Base-by-base conservation (phyloP, 2,888 invertebrate genomes). In the Cerastis leucographa region DNA sequence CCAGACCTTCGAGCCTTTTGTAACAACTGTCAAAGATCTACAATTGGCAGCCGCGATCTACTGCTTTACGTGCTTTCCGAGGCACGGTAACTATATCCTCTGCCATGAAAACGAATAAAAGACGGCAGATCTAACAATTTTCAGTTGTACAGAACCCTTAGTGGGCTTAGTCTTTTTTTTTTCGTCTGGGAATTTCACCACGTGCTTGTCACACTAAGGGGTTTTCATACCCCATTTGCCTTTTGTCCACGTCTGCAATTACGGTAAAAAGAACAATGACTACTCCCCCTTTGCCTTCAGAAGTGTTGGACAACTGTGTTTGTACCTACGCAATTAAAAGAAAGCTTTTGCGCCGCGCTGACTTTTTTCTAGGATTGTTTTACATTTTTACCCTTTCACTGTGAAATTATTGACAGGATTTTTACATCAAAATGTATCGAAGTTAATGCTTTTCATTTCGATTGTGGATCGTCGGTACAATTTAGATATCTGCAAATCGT, bases 201-300 rank as follows among this genome's bases (percentile, higher is more conserved):
- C 69, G 61, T 62, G 76, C 72, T 71, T 66, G 61, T 59, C 56
- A 69, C 51, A 66, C 56, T 49, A 59, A 70, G 49, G 35, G 35
- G 35, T 25, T 40, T 80, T 49, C 35, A 80, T 46, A 51, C 54
- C 35, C 17, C 64, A n/a, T 35, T 65, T 40, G 25, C 44, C 42
- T 73, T 84, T 85, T 73, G 59, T 84, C 54, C 74, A 66, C 9
- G 25, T 67, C 51, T 81, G 59, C 81, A 71, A 85, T 81, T 74
- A 56, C 67, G 64, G 22, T 64, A 71, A 80, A 79, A 68, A 69
- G 72, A 84, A 72, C 73, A 83, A 78, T 61, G 59, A 8, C 44
- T n/a, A 40, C 51, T 44, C 64, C 66, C 35, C 29, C 25, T 65
- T 29, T 40, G 25, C 44, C 22, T 59, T 51, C 22, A n/a, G 25